Evolutionary conservation across 2,888 invertebrate species (phyloP).

Genomic region (Pollenia labialis): DNA sequence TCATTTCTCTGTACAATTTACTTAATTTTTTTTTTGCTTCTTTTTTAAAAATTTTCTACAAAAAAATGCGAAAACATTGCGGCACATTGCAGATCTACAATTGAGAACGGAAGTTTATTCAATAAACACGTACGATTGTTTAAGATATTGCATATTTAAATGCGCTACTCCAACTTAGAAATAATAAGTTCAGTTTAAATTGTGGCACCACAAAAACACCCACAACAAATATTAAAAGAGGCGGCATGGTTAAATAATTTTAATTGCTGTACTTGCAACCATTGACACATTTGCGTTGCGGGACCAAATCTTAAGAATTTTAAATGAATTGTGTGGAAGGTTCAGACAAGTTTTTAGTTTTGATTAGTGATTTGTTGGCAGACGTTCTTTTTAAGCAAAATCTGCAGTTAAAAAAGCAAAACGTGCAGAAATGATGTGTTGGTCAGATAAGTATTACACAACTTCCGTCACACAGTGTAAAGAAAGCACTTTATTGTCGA

Average conservation of each 20-base stretch:
- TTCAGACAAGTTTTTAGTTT: conserved; percentile 47
- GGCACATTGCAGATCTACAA: conserved; percentile 1
- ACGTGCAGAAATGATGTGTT: conserved; percentile 28
- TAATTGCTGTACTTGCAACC: neutral
- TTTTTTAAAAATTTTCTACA: conserved; percentile 6
- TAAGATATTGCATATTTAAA: conserved; percentile 15
- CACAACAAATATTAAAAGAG: neutral
- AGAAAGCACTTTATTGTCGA: neutral
- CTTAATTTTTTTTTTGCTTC: conserved; percentile 4
- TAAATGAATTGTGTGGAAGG: no score
- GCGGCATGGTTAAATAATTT: neutral
- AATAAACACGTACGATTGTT: conserved; percentile 67
- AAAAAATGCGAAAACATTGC: conserved; percentile 27
- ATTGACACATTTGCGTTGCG: neutral
- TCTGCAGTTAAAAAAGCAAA: neutral
- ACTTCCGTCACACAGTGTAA: conserved; percentile 5
- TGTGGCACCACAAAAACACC: neutral
- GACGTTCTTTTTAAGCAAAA: conserved; percentile 56
- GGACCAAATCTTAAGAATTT: no score
- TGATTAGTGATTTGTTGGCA: conserved; percentile 27
- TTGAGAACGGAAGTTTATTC: conserved; percentile 46
- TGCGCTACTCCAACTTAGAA: neutral
- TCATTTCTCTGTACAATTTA: neutral
- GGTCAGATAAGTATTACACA: neutral
- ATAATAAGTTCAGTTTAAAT: conserved; percentile 3